Evolutionary conservation across 2,888 invertebrate species (phyloP).

Genomic region (Chaitophorus viminalis): DNA sequence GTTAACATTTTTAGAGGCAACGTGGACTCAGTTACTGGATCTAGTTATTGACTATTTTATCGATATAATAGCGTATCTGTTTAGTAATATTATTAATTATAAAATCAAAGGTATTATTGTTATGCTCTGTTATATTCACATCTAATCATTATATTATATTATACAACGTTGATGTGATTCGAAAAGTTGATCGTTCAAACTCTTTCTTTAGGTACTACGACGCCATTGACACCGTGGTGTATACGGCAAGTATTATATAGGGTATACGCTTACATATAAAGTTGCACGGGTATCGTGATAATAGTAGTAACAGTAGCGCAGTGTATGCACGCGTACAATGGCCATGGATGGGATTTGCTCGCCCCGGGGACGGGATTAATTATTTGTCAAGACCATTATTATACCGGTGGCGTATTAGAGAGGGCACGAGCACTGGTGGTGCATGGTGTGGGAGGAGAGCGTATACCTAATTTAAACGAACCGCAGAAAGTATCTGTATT

Average conservation of each 20-base stretch:
- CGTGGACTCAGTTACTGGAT: too few relatives aligned
- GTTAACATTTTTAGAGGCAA: too few relatives aligned
- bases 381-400: slow-evolving; percentile 58
- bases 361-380: slow-evolving; percentile 52
- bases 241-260: not conserved
- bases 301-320: not conserved
- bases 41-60: too few relatives aligned
- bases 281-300: not conserved
- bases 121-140: too few relatives aligned
- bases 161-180: not conserved
- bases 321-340: not conserved
- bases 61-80: too few relatives aligned
- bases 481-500: slow-evolving; percentile 23
- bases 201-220: not conserved
- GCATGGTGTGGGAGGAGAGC: not conserved
- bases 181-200: not conserved
- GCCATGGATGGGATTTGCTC: slow-evolving; percentile 34
- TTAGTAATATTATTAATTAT: too few relatives aligned
- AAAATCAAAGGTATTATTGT: too few relatives aligned
- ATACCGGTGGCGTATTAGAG: slow-evolving; percentile 31
- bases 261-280: not conserved
- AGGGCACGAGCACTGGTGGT: not conserved
- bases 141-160: too few relatives aligned
- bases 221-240: not conserved
- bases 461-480: slow-evolving; percentile 42